A percentile compares a stretch with the other conserved stretches of the same genome.
Evolutionary conservation across 2,888 invertebrate genomes (phyloP).

Genomic region (Heliconius hortense): DNA sequence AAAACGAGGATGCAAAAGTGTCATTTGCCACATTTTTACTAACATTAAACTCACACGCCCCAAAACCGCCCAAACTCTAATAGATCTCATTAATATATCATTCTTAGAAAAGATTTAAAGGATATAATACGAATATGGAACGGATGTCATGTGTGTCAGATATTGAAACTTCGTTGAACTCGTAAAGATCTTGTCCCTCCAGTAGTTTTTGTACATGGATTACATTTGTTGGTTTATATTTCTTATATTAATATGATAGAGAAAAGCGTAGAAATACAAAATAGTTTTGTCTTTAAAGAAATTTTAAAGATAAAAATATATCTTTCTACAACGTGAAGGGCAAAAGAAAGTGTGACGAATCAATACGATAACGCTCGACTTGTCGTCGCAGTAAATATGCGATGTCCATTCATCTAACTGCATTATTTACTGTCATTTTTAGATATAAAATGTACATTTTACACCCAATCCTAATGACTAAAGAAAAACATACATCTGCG

Average conservation of each 20-base stretch:
- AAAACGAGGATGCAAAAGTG: conserved; percentile 44
- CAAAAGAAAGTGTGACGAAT: conserved; percentile 70
- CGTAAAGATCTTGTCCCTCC: conserved; percentile 12
- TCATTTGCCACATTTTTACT: conserved; percentile 40
- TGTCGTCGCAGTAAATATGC: conserved; percentile 31
- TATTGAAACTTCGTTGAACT: conserved; percentile 22
- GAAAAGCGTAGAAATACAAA: neutral
- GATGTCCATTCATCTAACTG: conserved; percentile 27
- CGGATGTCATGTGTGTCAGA: conserved; percentile 36
- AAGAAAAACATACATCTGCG: conserved; percentile 39
- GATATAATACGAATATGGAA: conserved; percentile 36
- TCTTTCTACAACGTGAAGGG: conserved; percentile 50
- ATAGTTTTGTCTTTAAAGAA: neutral
- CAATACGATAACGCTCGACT: conserved; percentile 49
- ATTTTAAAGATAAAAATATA: conserved; percentile 27
- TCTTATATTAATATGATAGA: neutral
- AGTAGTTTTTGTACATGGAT: neutral
- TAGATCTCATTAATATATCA: conserved; percentile 25
- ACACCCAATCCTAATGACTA: conserved; percentile 37
- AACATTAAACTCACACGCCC: conserved; percentile 31
- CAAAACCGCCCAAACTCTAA: conserved; percentile 32
- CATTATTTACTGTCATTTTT: conserved; percentile 27
- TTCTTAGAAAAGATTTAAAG: conserved; percentile 33
- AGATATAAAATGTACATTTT: conserved; percentile 30
- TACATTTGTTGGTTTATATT: neutral